phyloP scores from a whole-genome alignment of 2,888 invertebrate species.

The Parnassius glacialis region DNA sequence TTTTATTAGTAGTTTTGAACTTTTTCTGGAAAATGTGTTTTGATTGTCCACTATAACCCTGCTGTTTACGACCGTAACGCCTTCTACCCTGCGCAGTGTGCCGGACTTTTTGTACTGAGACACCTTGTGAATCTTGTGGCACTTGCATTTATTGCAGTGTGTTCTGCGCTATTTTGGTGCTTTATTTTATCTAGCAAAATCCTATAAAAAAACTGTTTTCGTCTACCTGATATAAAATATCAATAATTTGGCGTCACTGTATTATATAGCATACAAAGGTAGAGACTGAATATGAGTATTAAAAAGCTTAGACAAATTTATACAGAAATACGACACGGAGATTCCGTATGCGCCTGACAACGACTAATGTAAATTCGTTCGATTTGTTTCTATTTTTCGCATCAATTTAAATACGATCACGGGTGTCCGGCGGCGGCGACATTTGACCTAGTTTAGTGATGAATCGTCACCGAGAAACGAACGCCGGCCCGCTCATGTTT shows the following conservation, averaged over 20 bases:
- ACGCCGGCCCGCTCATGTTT: slow-evolving; percentile 1
- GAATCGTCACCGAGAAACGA: slow-evolving; percentile 5
- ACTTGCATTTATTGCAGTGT: slow-evolving; percentile 99
- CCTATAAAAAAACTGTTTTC: no score
- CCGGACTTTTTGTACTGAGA: slow-evolving; percentile 99
- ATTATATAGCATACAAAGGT: no score
- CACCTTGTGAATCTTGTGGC: slow-evolving; percentile 99
- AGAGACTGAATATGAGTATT: no score
- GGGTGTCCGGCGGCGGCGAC: neutral
- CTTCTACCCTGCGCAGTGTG: slow-evolving; percentile 97
- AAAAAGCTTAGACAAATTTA: no score
- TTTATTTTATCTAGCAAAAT: no score
- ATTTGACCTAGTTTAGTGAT: slow-evolving; percentile 16
- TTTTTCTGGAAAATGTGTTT: slow-evolving; percentile 99
- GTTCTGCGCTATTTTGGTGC: slow-evolving; percentile 87
- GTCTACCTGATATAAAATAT: no score
- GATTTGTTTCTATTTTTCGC: neutral
- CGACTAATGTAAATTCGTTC: no score
- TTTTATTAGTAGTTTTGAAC: slow-evolving; percentile 99
- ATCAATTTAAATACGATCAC: neutral
- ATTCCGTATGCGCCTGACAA: no score
- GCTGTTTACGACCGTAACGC: slow-evolving; percentile 99
- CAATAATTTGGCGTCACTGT: no score
- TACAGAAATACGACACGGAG: no score
- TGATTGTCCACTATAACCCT: slow-evolving; percentile 99